These are phyloP conservation scores for Deroplatys truncata DNA, from an alignment of 2,888 invertebrate genomes.

Conservation along the genomic window DNA sequence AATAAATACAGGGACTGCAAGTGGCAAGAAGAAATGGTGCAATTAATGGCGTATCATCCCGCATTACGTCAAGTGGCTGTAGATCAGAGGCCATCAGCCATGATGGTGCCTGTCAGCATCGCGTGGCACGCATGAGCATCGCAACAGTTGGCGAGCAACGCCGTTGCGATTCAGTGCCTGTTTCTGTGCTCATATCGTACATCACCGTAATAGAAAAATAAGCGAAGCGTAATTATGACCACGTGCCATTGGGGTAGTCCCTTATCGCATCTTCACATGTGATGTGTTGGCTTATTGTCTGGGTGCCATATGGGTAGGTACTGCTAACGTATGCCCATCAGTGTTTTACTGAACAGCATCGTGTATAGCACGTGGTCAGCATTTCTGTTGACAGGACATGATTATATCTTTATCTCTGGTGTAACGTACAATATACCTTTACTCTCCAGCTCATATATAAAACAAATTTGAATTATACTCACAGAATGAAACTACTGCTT, in stretches of 20 bases:
- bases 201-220: background rate
- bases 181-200: background rate
- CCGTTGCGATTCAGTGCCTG: background rate
- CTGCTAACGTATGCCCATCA: background rate
- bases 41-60: background rate
- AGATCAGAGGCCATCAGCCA: background rate
- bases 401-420: too few species aligned
- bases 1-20: too few species aligned
- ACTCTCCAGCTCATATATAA: too few species aligned
- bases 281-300: background rate
- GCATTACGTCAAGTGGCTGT: background rate
- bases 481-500: too few species aligned
- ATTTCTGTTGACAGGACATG: too few species aligned
- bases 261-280: background rate
- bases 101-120: background rate
- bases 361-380: too few species aligned
- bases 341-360: background rate
- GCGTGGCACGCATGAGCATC: background rate
- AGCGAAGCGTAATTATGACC: background rate
- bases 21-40: too few species aligned
- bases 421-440: too few species aligned
- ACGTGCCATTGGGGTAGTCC: background rate
- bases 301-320: background rate
- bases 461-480: too few species aligned
- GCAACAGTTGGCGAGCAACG: background rate